These are phyloP conservation scores for Rachycentron canadum DNA, from an alignment of 2,797 vertebrate genomes.

Conservation along the genomic window DNA sequence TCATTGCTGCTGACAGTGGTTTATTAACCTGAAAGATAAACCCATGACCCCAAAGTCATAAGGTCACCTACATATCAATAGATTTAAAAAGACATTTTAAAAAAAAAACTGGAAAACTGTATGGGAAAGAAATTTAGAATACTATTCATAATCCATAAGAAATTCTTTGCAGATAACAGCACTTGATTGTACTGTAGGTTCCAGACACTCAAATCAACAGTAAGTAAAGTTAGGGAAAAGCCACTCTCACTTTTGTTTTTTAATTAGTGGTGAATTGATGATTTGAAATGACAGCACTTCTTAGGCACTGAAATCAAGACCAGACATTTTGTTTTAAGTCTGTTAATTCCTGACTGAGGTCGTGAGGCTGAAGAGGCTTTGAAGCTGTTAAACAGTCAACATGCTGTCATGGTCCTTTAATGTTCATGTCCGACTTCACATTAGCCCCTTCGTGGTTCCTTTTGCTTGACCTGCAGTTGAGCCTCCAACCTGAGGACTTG, in stretches of 20 bases:
- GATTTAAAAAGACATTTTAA: too few species aligned
- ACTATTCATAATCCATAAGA: not conserved
- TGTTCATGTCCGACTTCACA: not conserved
- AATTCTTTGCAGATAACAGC: not conserved
- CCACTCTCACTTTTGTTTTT: not conserved
- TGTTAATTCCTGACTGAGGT: not conserved
- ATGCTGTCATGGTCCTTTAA: constrained; percentile 19
- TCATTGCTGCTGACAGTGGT: too few species aligned
- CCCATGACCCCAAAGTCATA: too few species aligned
- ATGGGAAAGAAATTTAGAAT: too few species aligned
- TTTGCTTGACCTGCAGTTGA: not conserved
- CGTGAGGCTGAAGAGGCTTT: not conserved
- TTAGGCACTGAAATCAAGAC: constrained; percentile 9
- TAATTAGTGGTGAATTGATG: not conserved
- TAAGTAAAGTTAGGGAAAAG: not conserved
- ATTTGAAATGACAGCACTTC: constrained; percentile 1
- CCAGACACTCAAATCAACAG: not conserved
- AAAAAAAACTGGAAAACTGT: too few species aligned
- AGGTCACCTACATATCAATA: too few species aligned
- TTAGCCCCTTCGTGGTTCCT: not conserved
- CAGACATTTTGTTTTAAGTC: not conserved
- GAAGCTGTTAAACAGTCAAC: constrained; percentile 20
- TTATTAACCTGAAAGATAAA: too few species aligned
- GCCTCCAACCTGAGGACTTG: not conserved
- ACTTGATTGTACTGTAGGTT: not conserved